phyloP scores from a whole-genome alignment of 1,140 invertebrate genomes.

The Tetragnatha versicolor region DNA sequence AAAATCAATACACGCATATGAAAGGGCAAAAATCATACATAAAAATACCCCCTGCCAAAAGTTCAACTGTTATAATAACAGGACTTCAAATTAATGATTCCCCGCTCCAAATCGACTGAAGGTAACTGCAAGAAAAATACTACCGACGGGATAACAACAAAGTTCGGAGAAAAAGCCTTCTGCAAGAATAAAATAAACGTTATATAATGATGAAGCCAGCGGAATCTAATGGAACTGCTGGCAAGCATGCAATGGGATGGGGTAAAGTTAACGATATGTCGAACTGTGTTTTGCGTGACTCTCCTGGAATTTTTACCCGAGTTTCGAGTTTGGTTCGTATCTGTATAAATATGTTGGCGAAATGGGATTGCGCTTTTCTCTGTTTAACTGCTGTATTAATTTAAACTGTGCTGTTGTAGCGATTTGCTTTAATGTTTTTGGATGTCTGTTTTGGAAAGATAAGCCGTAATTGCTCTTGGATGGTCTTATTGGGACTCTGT shows the following conservation, averaged over 20 bases:
- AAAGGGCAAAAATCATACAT: too few species aligned
- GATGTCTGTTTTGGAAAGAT: too few species aligned
- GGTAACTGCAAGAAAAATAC: background rate
- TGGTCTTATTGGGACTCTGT: too few species aligned
- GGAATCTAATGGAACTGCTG: background rate
- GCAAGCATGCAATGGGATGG: background rate
- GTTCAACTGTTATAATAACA: background rate
- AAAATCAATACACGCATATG: too few species aligned
- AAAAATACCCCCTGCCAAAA: background rate
- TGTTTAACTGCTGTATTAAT: too few species aligned
- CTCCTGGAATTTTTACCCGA: too few species aligned
- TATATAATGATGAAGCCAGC: slow-evolving; percentile 26
- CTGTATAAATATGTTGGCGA: too few species aligned
- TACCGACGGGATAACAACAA: background rate
- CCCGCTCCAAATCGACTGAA: background rate
- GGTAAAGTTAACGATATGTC: slow-evolving; percentile 24
- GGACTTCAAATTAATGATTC: slow-evolving; percentile 2
- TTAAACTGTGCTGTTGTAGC: too few species aligned
- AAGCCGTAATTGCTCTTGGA: too few species aligned
- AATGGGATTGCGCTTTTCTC: too few species aligned
- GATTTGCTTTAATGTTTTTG: too few species aligned
- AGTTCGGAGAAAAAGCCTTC: background rate
- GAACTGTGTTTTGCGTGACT: slow-evolving; percentile 22
- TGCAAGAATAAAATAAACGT: slow-evolving; percentile 9
- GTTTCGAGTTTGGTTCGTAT: too few species aligned